Conservation (phyloP, 2,113 vertebrate species). For the Sminthopsis crassicaudata region DNA sequence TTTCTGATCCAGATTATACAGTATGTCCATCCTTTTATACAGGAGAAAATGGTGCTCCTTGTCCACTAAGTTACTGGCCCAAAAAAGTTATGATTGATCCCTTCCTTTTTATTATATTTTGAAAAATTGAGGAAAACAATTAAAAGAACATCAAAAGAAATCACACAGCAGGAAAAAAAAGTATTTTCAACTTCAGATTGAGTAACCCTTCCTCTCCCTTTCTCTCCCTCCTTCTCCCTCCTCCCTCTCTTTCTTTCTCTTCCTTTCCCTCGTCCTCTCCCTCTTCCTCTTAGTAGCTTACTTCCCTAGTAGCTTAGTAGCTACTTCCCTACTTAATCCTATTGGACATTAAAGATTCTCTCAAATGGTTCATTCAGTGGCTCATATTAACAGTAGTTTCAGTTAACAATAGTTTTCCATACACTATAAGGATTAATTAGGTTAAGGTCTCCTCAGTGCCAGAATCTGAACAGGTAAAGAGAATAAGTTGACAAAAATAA, state of each 20-base stretch:
- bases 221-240: background rate
- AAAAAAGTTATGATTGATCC: background rate
- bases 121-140: background rate
- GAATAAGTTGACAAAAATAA: background rate
- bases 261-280: too few species aligned
- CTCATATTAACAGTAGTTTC: background rate
- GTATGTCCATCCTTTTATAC: background rate
- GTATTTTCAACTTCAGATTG: background rate
- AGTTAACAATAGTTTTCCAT: background rate
- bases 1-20: rapidly evolving
- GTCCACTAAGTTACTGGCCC: background rate
- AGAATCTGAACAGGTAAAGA: background rate
- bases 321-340: background rate
- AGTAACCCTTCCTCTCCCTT: background rate
- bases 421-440: background rate
- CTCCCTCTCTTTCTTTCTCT: too few species aligned
- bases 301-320: too few species aligned
- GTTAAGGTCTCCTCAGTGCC: background rate
- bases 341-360: background rate
- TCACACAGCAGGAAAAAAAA: background rate
- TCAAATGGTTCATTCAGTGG: background rate
- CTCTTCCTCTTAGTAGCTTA: too few species aligned
- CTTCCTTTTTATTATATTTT: background rate
- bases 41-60: background rate
- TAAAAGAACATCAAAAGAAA: background rate